Conservation (phyloP, 2,797 vertebrate genomes). For the Neostethus bicornis region DNA sequence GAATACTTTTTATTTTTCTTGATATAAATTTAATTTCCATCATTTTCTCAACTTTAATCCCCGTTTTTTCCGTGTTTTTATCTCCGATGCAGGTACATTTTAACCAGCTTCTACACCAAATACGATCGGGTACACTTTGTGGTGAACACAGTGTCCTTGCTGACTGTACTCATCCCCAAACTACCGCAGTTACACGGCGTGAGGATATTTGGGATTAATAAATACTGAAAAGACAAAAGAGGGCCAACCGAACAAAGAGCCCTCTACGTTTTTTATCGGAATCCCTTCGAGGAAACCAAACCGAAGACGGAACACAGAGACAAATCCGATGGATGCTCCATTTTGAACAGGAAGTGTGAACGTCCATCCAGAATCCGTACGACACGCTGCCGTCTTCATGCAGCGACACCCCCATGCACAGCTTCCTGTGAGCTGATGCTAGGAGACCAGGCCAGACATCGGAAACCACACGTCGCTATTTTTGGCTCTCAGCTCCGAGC, state of each 20-base stretch:
- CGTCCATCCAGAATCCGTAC: too few species aligned
- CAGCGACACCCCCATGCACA: slow-evolving; percentile 38
- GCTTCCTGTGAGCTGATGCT: slow-evolving; percentile 35
- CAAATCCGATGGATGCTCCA: too few species aligned
- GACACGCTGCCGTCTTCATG: slow-evolving; percentile 62
- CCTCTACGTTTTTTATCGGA: too few species aligned
- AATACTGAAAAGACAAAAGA: slow-evolving; percentile 85
- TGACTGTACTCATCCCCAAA: slow-evolving; percentile 93
- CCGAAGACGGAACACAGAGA: too few species aligned
- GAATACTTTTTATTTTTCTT: too few species aligned
- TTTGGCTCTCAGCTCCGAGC: slow-evolving; percentile 46
- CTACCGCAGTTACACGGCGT: slow-evolving; percentile 96
- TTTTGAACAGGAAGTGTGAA: too few species aligned
- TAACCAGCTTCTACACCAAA: slow-evolving; percentile 99
- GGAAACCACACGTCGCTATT: slow-evolving; percentile 59
- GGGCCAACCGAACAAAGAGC: too few species aligned
- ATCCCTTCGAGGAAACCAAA: too few species aligned
- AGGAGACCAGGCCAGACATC: slow-evolving; percentile 39
- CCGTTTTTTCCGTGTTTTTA: neutral
- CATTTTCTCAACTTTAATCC: neutral
- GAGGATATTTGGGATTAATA: slow-evolving; percentile 97
- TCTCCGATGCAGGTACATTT: slow-evolving; percentile 85
- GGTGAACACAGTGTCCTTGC: slow-evolving; percentile 92
- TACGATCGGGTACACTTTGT: slow-evolving; percentile 93
- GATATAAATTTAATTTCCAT: too few species aligned